Evolutionary conservation across 2,888 invertebrate genomes (phyloP).

Genomic region (Teleiodes luculella): DNA sequence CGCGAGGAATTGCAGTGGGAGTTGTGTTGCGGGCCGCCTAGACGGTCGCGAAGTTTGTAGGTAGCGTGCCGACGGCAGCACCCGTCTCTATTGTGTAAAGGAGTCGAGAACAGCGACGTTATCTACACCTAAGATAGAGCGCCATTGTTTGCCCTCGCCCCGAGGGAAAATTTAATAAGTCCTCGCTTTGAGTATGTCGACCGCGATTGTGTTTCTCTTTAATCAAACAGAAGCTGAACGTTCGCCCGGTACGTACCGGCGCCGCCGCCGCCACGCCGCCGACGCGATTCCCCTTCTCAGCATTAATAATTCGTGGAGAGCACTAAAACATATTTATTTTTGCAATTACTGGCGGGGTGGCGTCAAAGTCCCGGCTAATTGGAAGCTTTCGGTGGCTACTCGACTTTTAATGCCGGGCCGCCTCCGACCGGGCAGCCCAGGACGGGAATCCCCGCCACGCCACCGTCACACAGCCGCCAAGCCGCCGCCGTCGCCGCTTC

Average conservation of each 20-base stretch:
- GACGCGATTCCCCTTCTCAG: constrained; percentile 31
- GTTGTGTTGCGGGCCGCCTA: constrained; percentile 25
- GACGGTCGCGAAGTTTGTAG: constrained; percentile 54
- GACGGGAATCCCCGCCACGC: not conserved
- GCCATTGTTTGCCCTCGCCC: constrained; percentile 62
- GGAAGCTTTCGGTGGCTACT: constrained; percentile 67
- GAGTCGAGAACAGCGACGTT: constrained; percentile 56
- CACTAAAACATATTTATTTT: constrained; percentile 67
- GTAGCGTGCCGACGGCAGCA: constrained; percentile 50
- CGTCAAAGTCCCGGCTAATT: constrained; percentile 71
- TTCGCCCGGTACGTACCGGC: constrained; percentile 9
- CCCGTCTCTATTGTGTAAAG: constrained; percentile 52
- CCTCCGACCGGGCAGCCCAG: constrained; percentile 27
- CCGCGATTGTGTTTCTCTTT: constrained; percentile 59
- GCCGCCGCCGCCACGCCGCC: not conserved
- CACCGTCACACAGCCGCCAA: constrained; percentile 22
- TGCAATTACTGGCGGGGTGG: constrained; percentile 56
- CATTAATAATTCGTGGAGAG: constrained; percentile 57
- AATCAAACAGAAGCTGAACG: constrained; percentile 53
- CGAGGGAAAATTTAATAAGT: constrained; percentile 67
- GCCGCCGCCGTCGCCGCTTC: constrained; percentile 5
- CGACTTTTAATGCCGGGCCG: constrained; percentile 58
- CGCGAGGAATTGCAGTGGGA: not conserved
- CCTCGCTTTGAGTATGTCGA: constrained; percentile 49
- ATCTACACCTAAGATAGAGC: constrained; percentile 64